Evolutionary conservation across 2,113 vertebrate genomes (phyloP).

Genomic region (Craseonycteris thonglongyai): DNA sequence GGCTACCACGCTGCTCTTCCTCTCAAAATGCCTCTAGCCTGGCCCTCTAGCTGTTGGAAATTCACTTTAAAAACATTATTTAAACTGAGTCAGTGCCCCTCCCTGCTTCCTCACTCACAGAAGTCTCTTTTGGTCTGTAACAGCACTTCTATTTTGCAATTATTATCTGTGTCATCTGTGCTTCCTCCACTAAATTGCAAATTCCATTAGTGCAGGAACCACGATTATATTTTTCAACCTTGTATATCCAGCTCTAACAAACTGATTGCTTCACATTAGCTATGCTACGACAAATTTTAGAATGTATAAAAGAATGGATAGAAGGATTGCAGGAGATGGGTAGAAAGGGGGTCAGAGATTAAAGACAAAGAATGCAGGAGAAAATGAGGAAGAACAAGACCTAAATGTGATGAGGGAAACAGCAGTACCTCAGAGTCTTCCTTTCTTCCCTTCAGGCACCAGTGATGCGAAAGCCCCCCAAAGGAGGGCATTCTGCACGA

Average conservation of each 20-base stretch:
- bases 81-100: background rate
- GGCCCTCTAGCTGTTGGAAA: background rate
- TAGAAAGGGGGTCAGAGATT: background rate
- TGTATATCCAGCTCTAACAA: background rate
- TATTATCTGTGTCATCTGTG: background rate
- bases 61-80: background rate
- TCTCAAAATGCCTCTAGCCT: background rate
- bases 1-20: rapidly evolving
- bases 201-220: background rate
- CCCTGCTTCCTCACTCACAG: background rate
- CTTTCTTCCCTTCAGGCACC: background rate
- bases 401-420: background rate
- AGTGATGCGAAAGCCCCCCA: background rate
- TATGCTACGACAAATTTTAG: background rate
- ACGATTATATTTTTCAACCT: background rate
- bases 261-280: background rate
- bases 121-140: background rate
- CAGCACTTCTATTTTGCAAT: background rate
- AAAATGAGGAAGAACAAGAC: background rate
- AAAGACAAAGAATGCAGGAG: background rate
- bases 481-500: background rate
- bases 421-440: background rate
- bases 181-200: background rate
- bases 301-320: background rate
- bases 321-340: background rate